Evolutionary conservation across 30 jellyfish, hydroid and myxozoan species (phyloP).

Genomic region (Clytia hemisphaerica): DNA sequence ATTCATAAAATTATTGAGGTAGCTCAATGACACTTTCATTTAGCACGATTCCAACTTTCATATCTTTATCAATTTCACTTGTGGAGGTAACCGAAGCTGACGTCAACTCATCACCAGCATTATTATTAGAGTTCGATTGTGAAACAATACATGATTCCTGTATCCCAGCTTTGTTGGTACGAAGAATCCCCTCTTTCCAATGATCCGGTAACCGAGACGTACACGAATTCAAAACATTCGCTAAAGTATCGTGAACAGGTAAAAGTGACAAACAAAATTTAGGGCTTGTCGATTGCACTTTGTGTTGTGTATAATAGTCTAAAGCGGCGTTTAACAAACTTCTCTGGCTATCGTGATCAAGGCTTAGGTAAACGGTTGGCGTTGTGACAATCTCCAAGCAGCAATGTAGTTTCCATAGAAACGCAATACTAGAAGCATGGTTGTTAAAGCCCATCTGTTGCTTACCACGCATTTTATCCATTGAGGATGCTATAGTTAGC

Average conservation of each 20-base stretch:
- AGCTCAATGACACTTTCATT: no score
- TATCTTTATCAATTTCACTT: no score
- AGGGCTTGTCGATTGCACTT: slow-evolving; percentile 15
- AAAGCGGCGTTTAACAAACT: slow-evolving; percentile 20
- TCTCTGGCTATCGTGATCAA: slow-evolving; percentile 19
- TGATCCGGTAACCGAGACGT: slow-evolving; percentile 14
- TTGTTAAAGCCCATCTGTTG: no score
- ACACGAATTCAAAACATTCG: slow-evolving; percentile 15
- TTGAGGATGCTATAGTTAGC: slow-evolving; percentile 6
- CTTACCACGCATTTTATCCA: no score
- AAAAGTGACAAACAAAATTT: slow-evolving; percentile 7
- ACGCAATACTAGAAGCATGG: background rate
- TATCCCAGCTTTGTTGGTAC: slow-evolving; percentile 11
- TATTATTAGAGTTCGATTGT: no score
- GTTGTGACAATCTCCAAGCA: slow-evolving; percentile 29
- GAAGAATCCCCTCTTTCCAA: slow-evolving; percentile 15
- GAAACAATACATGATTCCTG: slow-evolving; percentile 12
- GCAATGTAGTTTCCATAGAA: slow-evolving; percentile 19
- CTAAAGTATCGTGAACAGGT: slow-evolving; percentile 25
- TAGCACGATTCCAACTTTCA: no score
- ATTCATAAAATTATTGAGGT: no score
- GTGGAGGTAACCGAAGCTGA: no score
- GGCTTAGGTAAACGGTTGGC: slow-evolving; percentile 18
- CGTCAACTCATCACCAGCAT: no score
- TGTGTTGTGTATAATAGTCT: slow-evolving; percentile 6